Percentiles rank a stretch among this genome's conserved stretches.
Evolutionary conservation across 2,113 vertebrate species (phyloP).

Genomic region (Mormyrus iriodes): DNA sequence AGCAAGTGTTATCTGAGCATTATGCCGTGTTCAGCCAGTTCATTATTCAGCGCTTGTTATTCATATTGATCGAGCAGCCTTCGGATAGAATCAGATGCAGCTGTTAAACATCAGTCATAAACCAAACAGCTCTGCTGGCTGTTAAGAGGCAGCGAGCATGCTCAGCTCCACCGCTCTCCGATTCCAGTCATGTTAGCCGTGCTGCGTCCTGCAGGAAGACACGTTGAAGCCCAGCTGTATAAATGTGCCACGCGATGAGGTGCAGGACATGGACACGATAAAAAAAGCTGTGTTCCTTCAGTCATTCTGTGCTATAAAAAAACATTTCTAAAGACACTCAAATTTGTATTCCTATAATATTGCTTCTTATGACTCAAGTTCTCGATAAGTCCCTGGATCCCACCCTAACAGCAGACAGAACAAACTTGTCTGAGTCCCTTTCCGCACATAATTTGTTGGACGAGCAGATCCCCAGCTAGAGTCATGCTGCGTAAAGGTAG

Average conservation of each 20-base stretch:
- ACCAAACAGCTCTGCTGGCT: background rate
- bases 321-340: background rate
- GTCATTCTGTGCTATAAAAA: background rate
- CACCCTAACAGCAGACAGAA: background rate
- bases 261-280: background rate
- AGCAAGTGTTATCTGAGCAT: background rate
- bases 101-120: slow-evolving; percentile 10
- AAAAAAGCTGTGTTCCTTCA: background rate
- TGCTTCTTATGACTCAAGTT: background rate
- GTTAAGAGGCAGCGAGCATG: background rate
- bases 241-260: background rate
- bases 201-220: background rate
- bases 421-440: background rate
- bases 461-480: background rate
- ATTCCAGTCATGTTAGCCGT: background rate
- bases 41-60: slow-evolving; percentile 10
- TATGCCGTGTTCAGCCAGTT: background rate
- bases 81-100: background rate
- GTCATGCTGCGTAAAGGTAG: background rate
- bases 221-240: background rate
- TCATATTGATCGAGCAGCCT: background rate
- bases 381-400: background rate
- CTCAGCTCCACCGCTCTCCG: background rate
- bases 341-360: background rate
- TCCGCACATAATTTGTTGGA: background rate